These are phyloP conservation scores for Perccottus glenii DNA, from an alignment of 2,113 vertebrate species.

Conservation along the genomic window DNA sequence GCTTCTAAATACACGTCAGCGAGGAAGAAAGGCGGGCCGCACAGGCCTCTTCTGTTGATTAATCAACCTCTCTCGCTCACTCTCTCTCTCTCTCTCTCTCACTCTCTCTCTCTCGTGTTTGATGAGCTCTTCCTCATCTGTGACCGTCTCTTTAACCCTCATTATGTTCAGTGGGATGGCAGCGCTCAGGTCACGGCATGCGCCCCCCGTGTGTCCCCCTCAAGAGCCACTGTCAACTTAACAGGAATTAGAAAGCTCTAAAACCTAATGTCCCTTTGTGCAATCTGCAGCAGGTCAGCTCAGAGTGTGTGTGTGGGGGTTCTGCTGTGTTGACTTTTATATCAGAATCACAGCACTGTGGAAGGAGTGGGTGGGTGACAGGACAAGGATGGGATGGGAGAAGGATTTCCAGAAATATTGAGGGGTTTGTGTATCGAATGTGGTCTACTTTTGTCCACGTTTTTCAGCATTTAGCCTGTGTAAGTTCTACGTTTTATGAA, in stretches of 20 bases:
- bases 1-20: constrained; percentile 69
- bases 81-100: constrained; percentile 35
- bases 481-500: no score
- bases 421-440: background rate
- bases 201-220: constrained; percentile 18
- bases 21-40: constrained; percentile 26
- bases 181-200: constrained; percentile 55
- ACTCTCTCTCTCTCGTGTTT: constrained; percentile 41
- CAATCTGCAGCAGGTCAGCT: constrained; percentile 70
- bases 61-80: constrained; percentile 61
- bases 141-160: constrained; percentile 77
- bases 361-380: constrained; percentile 12
- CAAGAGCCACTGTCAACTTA: constrained; percentile 55
- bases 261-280: constrained; percentile 80
- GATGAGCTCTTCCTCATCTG: constrained; percentile 72
- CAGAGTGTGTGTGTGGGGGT: constrained; percentile 60
- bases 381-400: background rate
- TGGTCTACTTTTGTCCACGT: no score
- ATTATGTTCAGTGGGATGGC: constrained; percentile 65
- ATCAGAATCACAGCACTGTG: constrained; percentile 18
- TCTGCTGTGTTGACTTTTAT: constrained; percentile 77
- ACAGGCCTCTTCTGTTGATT: constrained; percentile 59
- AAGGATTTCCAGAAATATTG: no score
- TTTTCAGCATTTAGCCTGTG: no score
- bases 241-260: constrained; percentile 73